These are phyloP conservation scores for Lycaena phlaeas DNA, from an alignment of 2,888 invertebrate species.

Conservation along the genomic window DNA sequence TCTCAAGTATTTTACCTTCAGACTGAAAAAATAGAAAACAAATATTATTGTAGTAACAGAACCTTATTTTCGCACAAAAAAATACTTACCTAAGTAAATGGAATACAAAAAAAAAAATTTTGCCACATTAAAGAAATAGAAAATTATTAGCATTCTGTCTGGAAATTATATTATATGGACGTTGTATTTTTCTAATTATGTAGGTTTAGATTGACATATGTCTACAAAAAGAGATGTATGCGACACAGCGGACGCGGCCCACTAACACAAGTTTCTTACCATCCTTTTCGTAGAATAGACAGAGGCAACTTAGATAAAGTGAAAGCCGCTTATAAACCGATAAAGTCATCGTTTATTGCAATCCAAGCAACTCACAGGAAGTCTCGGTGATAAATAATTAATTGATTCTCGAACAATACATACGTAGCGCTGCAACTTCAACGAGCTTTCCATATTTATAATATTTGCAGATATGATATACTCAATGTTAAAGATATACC, in stretches of 20 bases:
- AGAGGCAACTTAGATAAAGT: slow-evolving; percentile 61
- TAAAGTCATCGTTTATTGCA: slow-evolving; percentile 59
- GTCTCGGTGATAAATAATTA: slow-evolving; percentile 30
- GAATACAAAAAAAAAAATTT: no score
- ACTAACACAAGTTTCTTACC: slow-evolving; percentile 69
- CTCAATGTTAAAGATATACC: no score
- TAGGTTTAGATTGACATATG: slow-evolving; percentile 46
- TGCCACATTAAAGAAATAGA: no score
- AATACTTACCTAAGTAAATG: no score
- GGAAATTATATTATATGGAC: slow-evolving; percentile 5
- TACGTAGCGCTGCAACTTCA: no score
- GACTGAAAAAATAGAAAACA: no score
- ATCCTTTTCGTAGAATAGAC: slow-evolving; percentile 69
- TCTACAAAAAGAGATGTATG: slow-evolving; percentile 52
- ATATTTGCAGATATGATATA: no score
- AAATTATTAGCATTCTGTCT: no score
- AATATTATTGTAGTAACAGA: no score
- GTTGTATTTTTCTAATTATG: slow-evolving; percentile 51
- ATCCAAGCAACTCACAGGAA: slow-evolving; percentile 41
- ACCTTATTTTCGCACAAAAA: no score
- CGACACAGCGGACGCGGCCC: slow-evolving; percentile 60
- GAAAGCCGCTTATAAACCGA: slow-evolving; percentile 65
- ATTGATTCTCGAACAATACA: slow-evolving; percentile 13
- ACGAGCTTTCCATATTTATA: no score
- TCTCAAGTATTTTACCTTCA: no score